Percentiles rank a stretch among this genome's conserved stretches.
Evolutionary conservation across 2,113 vertebrate genomes (phyloP).

Genomic region (Sus scrofa): DNA sequence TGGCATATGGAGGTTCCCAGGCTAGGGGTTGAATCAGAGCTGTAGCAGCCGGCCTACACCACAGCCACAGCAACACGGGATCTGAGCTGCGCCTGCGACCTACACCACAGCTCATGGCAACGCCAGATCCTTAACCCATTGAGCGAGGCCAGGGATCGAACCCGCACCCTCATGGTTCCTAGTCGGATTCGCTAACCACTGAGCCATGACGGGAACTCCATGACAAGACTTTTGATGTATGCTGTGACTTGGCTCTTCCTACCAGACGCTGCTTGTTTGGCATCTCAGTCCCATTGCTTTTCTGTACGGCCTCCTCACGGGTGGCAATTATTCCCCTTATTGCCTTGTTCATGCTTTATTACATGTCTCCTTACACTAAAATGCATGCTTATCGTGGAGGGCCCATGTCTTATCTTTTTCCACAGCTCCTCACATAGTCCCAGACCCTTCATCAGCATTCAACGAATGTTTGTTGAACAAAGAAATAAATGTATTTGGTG

Average conservation of each 20-base stretch:
- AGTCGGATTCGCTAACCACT: too few species aligned
- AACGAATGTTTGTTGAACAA: constrained; percentile 25
- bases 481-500: constrained; percentile 45
- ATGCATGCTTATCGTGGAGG: not conserved
- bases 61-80: too few species aligned
- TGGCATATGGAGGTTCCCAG: too few species aligned
- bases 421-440: not conserved
- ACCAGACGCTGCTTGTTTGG: not conserved
- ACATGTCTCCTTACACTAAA: not conserved
- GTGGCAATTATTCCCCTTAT: not conserved
- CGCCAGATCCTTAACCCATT: too few species aligned
- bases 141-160: too few species aligned
- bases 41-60: too few species aligned
- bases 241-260: not conserved
- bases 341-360: not conserved
- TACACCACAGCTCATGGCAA: too few species aligned
- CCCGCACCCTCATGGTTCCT: too few species aligned
- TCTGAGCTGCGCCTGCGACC: too few species aligned
- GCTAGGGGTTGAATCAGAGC: too few species aligned
- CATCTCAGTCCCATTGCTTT: not conserved
- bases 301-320: not conserved
- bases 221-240: not conserved
- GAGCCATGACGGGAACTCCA: too few species aligned
- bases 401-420: not conserved
- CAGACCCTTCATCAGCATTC: not conserved